Evolutionary conservation across 2,113 vertebrate species (phyloP).

Genomic region (Platysteira castanea): DNA sequence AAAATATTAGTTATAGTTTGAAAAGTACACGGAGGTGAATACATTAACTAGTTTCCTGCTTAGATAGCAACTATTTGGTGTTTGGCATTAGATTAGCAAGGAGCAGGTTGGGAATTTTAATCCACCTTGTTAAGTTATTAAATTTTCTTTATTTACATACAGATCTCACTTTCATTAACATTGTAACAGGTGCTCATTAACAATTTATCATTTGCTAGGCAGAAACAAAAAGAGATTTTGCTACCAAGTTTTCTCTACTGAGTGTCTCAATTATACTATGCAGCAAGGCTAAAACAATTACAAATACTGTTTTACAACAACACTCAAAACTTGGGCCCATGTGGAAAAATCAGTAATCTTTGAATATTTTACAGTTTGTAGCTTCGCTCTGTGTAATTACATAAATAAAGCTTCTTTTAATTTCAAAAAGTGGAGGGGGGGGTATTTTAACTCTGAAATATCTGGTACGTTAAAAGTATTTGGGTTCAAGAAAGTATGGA

Average conservation of each 20-base stretch:
- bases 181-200: slow-evolving; percentile 84
- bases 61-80: slow-evolving; percentile 67
- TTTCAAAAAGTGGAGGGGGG: background rate
- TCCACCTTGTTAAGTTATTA: slow-evolving; percentile 85
- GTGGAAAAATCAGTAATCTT: background rate
- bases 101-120: slow-evolving; percentile 78
- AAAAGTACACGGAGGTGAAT: slow-evolving; percentile 74
- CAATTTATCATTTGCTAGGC: slow-evolving; percentile 72
- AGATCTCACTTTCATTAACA: slow-evolving; percentile 80
- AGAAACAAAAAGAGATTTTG: slow-evolving; percentile 61
- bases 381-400: background rate
- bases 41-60: slow-evolving; percentile 62
- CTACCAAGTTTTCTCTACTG: slow-evolving; percentile 68
- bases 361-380: background rate
- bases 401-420: background rate
- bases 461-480: background rate
- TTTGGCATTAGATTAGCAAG: slow-evolving; percentile 71
- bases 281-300: background rate
- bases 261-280: slow-evolving; percentile 56
- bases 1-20: slow-evolving; percentile 83
- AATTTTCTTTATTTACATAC: slow-evolving; percentile 83
- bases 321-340: background rate
- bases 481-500: background rate
- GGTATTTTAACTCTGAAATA: background rate
- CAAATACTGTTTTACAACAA: background rate